Conservation (phyloP, 2,797 vertebrate genomes). For the Phrynocephalus guinanensis region DNA sequence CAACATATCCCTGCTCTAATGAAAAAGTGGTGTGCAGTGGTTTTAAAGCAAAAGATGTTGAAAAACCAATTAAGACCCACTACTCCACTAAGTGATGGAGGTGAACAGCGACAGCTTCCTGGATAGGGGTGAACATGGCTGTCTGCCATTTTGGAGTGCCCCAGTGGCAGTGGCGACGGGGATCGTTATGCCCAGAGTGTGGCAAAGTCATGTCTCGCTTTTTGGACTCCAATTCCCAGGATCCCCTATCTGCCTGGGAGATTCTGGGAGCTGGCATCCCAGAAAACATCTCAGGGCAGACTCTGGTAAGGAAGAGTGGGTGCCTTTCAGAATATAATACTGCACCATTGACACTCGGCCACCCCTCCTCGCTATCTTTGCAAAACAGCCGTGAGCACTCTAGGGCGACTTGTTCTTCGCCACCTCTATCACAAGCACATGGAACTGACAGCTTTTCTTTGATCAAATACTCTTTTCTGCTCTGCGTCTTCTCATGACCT, state of each 20-base stretch:
- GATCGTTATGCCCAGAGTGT: no score
- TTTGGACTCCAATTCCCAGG: no score
- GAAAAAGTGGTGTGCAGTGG: not conserved
- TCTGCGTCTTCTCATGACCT: slow-evolving; percentile 46
- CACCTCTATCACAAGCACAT: slow-evolving; percentile 20
- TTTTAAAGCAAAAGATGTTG: not conserved
- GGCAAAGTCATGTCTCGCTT: no score
- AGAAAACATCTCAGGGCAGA: no score
- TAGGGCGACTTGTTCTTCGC: slow-evolving; percentile 20
- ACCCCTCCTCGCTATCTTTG: not conserved
- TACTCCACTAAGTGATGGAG: no score
- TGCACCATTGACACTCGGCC: not conserved
- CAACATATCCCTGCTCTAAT: not conserved
- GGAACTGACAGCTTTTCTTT: slow-evolving; percentile 33
- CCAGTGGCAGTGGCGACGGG: no score
- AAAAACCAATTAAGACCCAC: no score
- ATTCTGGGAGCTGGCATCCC: no score
- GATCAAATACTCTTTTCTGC: slow-evolving; percentile 39
- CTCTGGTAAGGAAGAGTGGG: not conserved
- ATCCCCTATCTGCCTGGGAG: no score
- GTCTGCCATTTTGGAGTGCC: no score
- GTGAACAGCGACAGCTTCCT: no score
- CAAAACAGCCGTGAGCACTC: not conserved
- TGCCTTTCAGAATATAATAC: not conserved
- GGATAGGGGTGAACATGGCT: no score